These are phyloP conservation scores for Volucella bombylans DNA, from an alignment of 2,888 invertebrate genomes.

Conservation along the genomic window DNA sequence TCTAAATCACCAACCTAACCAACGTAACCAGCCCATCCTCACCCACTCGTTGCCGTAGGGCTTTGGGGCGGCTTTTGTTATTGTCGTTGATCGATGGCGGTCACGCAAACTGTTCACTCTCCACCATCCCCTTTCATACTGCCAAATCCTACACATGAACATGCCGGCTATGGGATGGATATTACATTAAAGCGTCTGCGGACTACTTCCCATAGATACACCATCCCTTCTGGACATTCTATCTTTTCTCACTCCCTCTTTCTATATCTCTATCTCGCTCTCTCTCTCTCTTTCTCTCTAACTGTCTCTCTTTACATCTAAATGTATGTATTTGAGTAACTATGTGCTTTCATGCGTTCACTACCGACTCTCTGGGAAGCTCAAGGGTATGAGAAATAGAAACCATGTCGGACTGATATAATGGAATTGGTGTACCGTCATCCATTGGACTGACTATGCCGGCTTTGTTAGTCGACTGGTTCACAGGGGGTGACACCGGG, in stretches of 20 bases:
- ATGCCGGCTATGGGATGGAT: neutral
- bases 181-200: conserved; percentile 67
- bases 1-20: conserved; percentile 18
- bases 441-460: conserved; percentile 44
- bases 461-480: neutral
- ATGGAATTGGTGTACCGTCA: conserved; percentile 70
- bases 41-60: conserved; percentile 6
- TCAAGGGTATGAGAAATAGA: conserved; percentile 31
- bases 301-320: too few relatives aligned
- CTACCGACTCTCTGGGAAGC: conserved; percentile 12
- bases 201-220: conserved; percentile 63
- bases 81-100: conserved; percentile 75
- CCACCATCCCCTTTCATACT: neutral
- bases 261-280: neutral
- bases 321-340: conserved; percentile 7
- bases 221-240: conserved; percentile 1
- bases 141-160: too few relatives aligned
- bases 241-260: neutral
- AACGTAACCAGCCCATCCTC: conserved; percentile 10
- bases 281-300: neutral
- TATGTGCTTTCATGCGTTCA: conserved; percentile 40
- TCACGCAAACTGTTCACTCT: conserved; percentile 73
- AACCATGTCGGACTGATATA: conserved; percentile 71
- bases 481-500: too few relatives aligned
- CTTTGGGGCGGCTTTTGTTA: conserved; percentile 65